phyloP scores from a whole-genome alignment of 1,140 invertebrate species.

The Lasaia peninsularis region DNA sequence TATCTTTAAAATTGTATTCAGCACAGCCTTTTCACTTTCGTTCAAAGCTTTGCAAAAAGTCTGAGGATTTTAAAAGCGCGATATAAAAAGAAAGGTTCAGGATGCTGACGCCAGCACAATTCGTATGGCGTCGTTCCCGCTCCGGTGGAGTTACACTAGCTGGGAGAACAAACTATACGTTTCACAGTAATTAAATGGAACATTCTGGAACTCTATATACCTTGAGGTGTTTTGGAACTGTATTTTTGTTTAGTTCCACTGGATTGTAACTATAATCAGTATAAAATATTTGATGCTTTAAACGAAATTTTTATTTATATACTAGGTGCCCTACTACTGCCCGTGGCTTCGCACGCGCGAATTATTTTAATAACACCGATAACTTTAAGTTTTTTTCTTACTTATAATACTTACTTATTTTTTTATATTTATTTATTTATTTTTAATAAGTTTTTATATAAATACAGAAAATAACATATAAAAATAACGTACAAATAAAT shows the following conservation, averaged over 20 bases:
- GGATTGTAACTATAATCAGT: background rate
- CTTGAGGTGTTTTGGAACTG: constrained; percentile 1
- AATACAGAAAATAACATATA: too few relatives aligned
- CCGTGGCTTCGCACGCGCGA: too few relatives aligned
- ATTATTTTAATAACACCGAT: too few relatives aligned
- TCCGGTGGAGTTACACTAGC: constrained; percentile 18
- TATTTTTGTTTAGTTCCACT: constrained; percentile 5
- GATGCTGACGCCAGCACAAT: constrained; percentile 15
- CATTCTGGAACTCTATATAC: constrained; percentile 20
- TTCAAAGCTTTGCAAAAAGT: constrained; percentile 6
- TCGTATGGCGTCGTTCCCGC: constrained; percentile 22
- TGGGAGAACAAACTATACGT: constrained; percentile 20
- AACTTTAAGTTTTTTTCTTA: too few relatives aligned
- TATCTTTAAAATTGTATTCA: too few relatives aligned
- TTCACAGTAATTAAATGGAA: constrained; percentile 31
- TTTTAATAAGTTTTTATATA: too few relatives aligned
- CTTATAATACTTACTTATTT: too few relatives aligned
- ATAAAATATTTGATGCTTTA: background rate
- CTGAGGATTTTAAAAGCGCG: constrained; percentile 1
- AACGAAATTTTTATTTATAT: too few relatives aligned
- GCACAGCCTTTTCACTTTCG: background rate
- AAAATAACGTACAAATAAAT: too few relatives aligned
- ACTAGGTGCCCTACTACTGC: too few relatives aligned
- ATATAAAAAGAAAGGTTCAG: constrained; percentile 23
- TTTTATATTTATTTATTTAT: too few relatives aligned